These are phyloP conservation scores for Bufotes viridis DNA, from an alignment of 2,797 vertebrate species.

Conservation along the genomic window DNA sequence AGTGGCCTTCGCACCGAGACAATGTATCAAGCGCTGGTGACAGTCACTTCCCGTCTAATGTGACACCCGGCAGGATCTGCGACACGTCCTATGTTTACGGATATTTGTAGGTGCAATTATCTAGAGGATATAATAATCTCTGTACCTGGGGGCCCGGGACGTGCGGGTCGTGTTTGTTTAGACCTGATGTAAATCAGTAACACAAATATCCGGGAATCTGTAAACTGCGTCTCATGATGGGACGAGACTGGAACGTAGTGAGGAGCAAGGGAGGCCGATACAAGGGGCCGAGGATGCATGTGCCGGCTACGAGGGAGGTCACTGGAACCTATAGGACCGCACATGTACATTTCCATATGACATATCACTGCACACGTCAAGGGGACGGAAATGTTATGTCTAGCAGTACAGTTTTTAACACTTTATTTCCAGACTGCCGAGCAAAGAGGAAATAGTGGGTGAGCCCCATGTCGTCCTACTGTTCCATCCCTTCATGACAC, in stretches of 20 bases:
- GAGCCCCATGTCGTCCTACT: too few relatives aligned
- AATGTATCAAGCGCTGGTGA: background rate
- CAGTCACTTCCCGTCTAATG: background rate
- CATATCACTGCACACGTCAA: background rate
- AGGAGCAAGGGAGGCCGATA: background rate
- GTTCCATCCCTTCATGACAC: too few relatives aligned
- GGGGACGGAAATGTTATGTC: too few relatives aligned
- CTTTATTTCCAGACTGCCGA: background rate
- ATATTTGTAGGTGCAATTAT: background rate
- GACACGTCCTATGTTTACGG: background rate
- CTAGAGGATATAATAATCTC: background rate
- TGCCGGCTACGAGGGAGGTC: background rate
- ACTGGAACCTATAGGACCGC: background rate
- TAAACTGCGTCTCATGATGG: background rate
- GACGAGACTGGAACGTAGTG: background rate
- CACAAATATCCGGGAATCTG: background rate
- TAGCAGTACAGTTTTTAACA: background rate
- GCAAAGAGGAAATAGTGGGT: background rate
- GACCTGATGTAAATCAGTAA: background rate
- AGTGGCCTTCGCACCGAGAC: background rate
- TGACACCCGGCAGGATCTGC: background rate
- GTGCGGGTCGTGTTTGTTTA: background rate
- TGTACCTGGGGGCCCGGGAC: too few relatives aligned
- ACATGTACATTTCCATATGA: background rate
- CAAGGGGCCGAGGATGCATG: background rate